Evolutionary conservation across 2,888 invertebrate genomes (phyloP), one percentile per base, ranked within the genome.

Genomic region (Microdon myrmicae): DNA sequence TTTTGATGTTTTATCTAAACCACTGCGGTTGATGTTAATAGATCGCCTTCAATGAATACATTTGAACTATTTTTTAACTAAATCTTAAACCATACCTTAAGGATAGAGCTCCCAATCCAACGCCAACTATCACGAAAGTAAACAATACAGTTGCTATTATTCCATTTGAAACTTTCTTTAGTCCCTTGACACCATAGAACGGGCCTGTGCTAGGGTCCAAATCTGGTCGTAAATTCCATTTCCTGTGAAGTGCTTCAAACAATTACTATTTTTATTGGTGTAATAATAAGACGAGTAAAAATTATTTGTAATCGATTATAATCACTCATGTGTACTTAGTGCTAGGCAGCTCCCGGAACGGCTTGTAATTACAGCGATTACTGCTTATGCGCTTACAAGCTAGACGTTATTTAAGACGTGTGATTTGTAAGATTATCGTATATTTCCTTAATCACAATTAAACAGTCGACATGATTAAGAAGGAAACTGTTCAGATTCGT

Each of bases 151-250:
- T 67, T 1, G 87, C 85, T 16, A 90, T 83, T 47, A 82, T 80
- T 38, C 79, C 79, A 76, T 90, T 90, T 0, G 88, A 83, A 4
- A 87, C 68, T 69, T 82, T 85, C 47, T 82, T 83, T 0, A 86
- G 31, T 1, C 87, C 87, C 56, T 80, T 80, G 0, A 87, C 79
- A 0, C 88, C 88, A 75, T 89, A 89, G 71, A 87, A 88, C 0
- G 82, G 75, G n/a, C 82, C 80, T 3, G 76, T 74, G 67, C 75
- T 72, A 4, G 74, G 44, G 58, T 67, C 47, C 29, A 68, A 71
- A 20, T 74, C 67, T 4, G 77, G 73, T 17, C 68, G 73, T 2
- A 76, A 54, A 43, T 73, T 72, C 77, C 77, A 78, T 0, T 73
- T 68, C 22, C 72, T 73, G 14, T 5, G 58, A 53, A 8, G n/a